Evolutionary conservation across 2,113 vertebrate genomes (phyloP), one percentile per base, ranked within the genome.

Genomic region (Labrus mixtus): DNA sequence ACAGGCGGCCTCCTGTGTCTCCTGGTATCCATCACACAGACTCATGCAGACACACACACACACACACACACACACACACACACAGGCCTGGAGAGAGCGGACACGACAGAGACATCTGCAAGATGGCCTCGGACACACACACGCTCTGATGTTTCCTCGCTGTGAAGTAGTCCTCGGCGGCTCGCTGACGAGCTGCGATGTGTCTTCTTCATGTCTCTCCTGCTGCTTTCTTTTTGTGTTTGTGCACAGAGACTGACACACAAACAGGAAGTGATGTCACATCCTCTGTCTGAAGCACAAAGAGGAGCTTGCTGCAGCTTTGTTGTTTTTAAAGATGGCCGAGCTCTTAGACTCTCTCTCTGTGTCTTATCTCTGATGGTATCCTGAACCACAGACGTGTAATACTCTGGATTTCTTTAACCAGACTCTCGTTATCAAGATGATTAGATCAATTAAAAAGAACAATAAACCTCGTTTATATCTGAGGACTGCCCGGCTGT

Each of bases 101-200:
- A 89, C 81, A 81, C 73, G 82, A 86, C 82, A 90, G 76, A 90
- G 90, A 93, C 91, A 85, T 92, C 86, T 85, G 88, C 90, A 93
- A 93, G 87, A 91, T 89, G 90, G 90, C 88, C 69, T 71, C 68
- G 23, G 87, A 89, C 89, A 90, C 86, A 84, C 88, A 79, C 62
- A 73, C 78, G 76, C 43, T n/a, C 68, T 54, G 72, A 83, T 72
- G 81, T 66, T 74, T 43, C 64, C 65, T 16, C 55, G 79, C 81
- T 87, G 83, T 43, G 86, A 82, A 61, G 56, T 58, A 37, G 80
- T 29, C 73, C 19, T 61, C 36, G 55, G 80, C 25, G 83, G 72
- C 51, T 13, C 64, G 75, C 53, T 78, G 82, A 76, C 68, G 65
- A 15, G 70, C 82, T 76, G 85, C 65, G 85, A 82, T 29, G 73